These are phyloP conservation scores for Homalodisca vitripennis DNA, from an alignment of 1,140 invertebrate genomes.

Conservation along the genomic window DNA sequence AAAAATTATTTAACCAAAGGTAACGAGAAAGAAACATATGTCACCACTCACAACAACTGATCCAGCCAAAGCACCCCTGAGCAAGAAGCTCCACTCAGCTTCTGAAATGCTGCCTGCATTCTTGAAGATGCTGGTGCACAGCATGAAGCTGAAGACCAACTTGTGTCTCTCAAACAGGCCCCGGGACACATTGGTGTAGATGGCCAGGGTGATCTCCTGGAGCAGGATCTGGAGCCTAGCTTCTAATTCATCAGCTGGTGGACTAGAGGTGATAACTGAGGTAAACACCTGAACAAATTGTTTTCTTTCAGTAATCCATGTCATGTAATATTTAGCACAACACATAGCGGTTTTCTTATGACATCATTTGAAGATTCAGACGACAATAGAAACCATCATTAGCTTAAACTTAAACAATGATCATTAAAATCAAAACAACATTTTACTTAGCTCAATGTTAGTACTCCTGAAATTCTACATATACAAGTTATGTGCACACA, in stretches of 20 bases:
- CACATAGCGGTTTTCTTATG: too few species aligned
- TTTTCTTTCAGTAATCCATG: too few species aligned
- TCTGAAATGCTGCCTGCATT: conserved; percentile 56
- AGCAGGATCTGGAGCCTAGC: conserved; percentile 65
- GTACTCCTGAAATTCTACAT: too few species aligned
- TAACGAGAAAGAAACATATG: not conserved
- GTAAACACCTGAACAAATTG: conserved; percentile 76
- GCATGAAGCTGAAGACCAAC: conserved; percentile 82
- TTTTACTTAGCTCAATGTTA: too few species aligned
- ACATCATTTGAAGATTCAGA: too few species aligned
- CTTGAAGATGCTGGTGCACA: conserved; percentile 72
- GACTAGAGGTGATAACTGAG: conserved; percentile 66
- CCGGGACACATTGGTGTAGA: conserved; percentile 86
- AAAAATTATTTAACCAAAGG: conserved; percentile 10
- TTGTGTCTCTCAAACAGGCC: conserved; percentile 90
- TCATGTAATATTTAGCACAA: too few species aligned
- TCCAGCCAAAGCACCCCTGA: conserved; percentile 58
- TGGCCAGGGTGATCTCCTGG: conserved; percentile 72
- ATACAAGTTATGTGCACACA: too few species aligned
- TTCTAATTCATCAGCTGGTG: conserved; percentile 62
- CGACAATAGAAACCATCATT: too few species aligned
- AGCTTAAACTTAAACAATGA: too few species aligned
- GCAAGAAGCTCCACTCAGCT: conserved; percentile 69
- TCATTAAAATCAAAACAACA: too few species aligned
- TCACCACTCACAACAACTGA: conserved; percentile 41